Percentiles rank a stretch among this genome's conserved stretches.
phyloP scores from a whole-genome alignment of 1,140 invertebrate species.

The Bursaphelenchus mucronatus region DNA sequence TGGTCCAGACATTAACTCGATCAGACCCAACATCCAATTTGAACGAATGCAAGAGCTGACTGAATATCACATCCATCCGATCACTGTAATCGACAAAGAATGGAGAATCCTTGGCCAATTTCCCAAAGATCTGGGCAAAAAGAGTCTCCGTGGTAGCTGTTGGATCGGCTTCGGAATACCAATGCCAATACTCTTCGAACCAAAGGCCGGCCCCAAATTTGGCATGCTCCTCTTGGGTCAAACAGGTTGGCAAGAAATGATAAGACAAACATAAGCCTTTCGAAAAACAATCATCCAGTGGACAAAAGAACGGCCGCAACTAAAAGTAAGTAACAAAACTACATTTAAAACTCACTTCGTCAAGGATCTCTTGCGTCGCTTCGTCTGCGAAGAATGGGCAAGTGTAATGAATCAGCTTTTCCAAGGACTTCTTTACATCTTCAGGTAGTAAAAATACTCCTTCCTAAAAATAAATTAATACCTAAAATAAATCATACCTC shows the following conservation, averaged over 20 bases:
- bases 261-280: conserved; percentile 69
- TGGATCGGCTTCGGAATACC: conserved; percentile 24
- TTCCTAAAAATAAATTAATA: conserved; percentile 50
- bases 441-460: conserved; percentile 64
- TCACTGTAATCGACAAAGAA: conserved; percentile 78
- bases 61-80: conserved; percentile 69
- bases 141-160: conserved; percentile 66
- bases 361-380: conserved; percentile 81
- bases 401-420: conserved; percentile 45
- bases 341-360: conserved; percentile 66
- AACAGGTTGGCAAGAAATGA: conserved; percentile 72
- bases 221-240: conserved; percentile 68
- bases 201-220: conserved; percentile 69
- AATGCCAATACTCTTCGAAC: conserved; percentile 72
- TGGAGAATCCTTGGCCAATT: conserved; percentile 72
- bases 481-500: conserved; percentile 28
- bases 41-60: conserved; percentile 72
- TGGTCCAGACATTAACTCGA: conserved; percentile 34
- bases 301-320: conserved; percentile 70
- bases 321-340: conserved; percentile 27
- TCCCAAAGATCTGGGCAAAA: conserved; percentile 68
- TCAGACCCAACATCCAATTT: conserved; percentile 76
- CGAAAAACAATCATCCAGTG: conserved; percentile 69
- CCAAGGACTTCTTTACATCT: conserved; percentile 62
- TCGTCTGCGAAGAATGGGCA: conserved; percentile 69